phyloP scores from a whole-genome alignment of 2,113 vertebrate genomes.

The Triplophysa rosa region DNA sequence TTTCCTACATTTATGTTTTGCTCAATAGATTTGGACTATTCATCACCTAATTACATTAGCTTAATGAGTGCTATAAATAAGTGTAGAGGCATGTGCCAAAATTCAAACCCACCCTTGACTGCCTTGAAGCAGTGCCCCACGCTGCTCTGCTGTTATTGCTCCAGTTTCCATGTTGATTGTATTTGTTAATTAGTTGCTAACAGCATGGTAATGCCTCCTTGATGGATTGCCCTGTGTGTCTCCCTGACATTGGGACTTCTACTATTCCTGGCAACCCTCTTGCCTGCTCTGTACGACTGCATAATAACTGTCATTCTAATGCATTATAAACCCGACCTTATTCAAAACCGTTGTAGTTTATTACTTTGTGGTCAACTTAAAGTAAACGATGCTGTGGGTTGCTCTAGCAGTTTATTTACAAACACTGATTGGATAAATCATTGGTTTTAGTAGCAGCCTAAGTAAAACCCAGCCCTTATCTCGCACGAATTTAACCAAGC shows the following conservation, averaged over 20 bases:
- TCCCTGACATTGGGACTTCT: conserved; percentile 71
- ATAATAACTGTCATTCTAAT: not conserved
- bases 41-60: conserved; percentile 30
- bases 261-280: conserved; percentile 64
- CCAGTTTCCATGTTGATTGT: conserved; percentile 71
- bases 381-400: not conserved
- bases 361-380: conserved; percentile 9
- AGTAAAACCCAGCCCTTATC: conserved; percentile 18
- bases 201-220: conserved; percentile 72
- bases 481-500: conserved; percentile 39
- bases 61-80: conserved; percentile 48
- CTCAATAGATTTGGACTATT: conserved; percentile 18
- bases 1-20: conserved; percentile 2
- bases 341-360: not conserved
- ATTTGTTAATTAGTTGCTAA: conserved; percentile 83
- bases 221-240: conserved; percentile 71
- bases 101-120: conserved; percentile 32
- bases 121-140: conserved; percentile 57
- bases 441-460: too few relatives aligned
- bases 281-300: not conserved
- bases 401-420: not conserved
- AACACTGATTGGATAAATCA: not conserved
- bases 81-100: conserved; percentile 18
- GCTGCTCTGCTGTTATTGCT: conserved; percentile 66
- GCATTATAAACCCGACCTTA: not conserved